Percentiles rank a stretch among this genome's conserved stretches.
phyloP scores from a whole-genome alignment of 2,113 vertebrate genomes.

The Corythoichthys intestinalis region DNA sequence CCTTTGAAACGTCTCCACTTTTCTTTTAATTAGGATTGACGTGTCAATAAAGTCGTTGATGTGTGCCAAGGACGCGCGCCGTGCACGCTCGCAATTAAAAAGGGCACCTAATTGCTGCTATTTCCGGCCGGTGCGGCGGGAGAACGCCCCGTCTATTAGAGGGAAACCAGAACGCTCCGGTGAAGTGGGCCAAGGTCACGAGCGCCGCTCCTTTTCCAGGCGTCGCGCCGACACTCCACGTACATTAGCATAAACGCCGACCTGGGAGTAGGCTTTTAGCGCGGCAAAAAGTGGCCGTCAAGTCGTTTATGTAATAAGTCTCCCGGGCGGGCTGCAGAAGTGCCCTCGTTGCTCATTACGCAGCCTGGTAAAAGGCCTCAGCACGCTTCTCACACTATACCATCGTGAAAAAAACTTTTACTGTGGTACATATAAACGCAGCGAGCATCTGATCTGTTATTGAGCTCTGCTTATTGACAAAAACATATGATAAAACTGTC shows the following conservation, averaged over 20 bases:
- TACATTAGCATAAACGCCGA: slow-evolving; percentile 61
- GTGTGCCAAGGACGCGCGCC: slow-evolving; percentile 67
- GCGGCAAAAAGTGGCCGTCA: slow-evolving; percentile 41
- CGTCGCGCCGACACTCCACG: slow-evolving; percentile 48
- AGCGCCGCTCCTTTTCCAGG: slow-evolving; percentile 48
- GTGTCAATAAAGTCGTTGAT: slow-evolving; percentile 71
- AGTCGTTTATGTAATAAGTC: slow-evolving; percentile 49
- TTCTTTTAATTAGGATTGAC: slow-evolving; percentile 65
- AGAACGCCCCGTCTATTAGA: slow-evolving; percentile 61
- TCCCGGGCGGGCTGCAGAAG: slow-evolving; percentile 33
- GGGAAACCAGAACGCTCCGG: slow-evolving; percentile 56
- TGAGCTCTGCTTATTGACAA: too few species aligned
- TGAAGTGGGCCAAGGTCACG: slow-evolving; percentile 71
- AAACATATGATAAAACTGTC: too few species aligned
- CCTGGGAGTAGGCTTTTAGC: slow-evolving; percentile 57
- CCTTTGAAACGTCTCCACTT: slow-evolving; percentile 1
- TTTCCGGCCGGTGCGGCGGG: slow-evolving; percentile 65
- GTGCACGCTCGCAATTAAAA: slow-evolving; percentile 69
- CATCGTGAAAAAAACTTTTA: slow-evolving; percentile 8
- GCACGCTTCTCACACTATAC: background rate
- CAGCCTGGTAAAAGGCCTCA: slow-evolving; percentile 10
- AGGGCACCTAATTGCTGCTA: slow-evolving; percentile 69
- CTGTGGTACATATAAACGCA: background rate
- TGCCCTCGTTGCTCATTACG: slow-evolving; percentile 33
- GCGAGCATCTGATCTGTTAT: background rate